Evolutionary conservation across 2,113 vertebrate species (phyloP).

Genomic region (Natator depressus): DNA sequence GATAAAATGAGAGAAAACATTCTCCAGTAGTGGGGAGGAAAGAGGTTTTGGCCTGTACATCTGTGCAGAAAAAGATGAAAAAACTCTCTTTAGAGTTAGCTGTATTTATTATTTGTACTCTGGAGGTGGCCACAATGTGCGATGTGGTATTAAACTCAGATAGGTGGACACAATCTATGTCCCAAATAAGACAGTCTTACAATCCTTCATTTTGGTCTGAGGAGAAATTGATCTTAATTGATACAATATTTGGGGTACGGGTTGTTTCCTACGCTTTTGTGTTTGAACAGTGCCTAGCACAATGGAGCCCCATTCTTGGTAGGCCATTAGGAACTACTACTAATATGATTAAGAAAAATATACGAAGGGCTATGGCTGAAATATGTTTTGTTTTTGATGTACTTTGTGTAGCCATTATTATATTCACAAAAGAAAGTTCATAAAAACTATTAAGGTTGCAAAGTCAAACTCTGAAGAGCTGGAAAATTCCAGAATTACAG

Average conservation of each 20-base stretch:
- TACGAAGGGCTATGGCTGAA: not conserved
- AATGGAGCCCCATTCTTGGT: not conserved
- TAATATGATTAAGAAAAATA: not conserved
- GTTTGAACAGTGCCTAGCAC: not conserved
- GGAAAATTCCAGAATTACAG: not conserved
- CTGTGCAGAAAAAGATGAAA: not conserved
- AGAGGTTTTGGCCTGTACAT: not conserved
- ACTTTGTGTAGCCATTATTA: not conserved
- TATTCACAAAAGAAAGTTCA: not conserved
- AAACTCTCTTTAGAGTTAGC: not conserved
- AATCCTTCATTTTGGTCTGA: not conserved
- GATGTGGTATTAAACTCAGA: not conserved
- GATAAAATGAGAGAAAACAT: not conserved
- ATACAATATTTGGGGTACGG: not conserved
- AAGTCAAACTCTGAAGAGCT: not conserved
- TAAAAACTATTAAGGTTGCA: not conserved
- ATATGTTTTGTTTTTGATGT: not conserved
- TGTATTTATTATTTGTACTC: not conserved
- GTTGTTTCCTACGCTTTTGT: not conserved
- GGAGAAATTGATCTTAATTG: not conserved
- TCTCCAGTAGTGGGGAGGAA: not conserved
- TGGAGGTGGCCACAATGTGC: not conserved
- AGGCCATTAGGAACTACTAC: not conserved
- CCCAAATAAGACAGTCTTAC: not conserved
- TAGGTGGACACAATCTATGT: not conserved